A percentile compares a stretch with the other conserved stretches of the same genome.
These are phyloP conservation scores for Herpetotheres cachinnans DNA, from an alignment of 2,113 vertebrate genomes.

Conservation along the genomic window DNA sequence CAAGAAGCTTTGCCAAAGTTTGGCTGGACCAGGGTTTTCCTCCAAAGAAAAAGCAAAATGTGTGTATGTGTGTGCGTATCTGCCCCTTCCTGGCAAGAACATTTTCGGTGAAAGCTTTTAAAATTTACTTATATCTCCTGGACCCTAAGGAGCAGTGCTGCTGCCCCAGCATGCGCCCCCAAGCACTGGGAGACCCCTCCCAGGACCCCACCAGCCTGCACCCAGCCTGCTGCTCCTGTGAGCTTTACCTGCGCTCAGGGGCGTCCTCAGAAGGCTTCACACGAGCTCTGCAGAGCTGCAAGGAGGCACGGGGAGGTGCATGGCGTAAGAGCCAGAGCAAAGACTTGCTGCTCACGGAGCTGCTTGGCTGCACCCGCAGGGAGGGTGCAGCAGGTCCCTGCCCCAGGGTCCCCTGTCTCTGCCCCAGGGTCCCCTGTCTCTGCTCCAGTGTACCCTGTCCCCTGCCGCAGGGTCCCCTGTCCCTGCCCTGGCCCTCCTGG, in stretches of 20 bases:
- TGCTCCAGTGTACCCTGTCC: too few species aligned
- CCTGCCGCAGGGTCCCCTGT: too few species aligned
- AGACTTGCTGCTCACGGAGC: not conserved
- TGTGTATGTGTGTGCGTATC: not conserved
- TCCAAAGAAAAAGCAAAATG: not conserved
- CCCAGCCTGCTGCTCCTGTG: not conserved
- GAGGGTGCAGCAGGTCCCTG: not conserved
- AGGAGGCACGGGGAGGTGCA: not conserved
- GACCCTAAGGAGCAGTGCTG: not conserved
- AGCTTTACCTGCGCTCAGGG: rapidly evolving
- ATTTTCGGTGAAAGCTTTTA: not conserved
- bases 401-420: not conserved
- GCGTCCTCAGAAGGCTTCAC: not conserved
- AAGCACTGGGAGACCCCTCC: not conserved
- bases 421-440: not conserved
- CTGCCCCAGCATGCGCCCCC: not conserved
- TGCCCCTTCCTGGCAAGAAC: not conserved
- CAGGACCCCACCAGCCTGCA: not conserved
- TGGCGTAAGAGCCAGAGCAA: rapidly evolving
- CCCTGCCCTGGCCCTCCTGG: not conserved
- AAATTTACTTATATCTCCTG: not conserved
- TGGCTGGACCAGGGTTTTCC: not conserved
- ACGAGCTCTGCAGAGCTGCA: not conserved
- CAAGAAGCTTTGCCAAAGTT: not conserved
- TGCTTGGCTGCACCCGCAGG: not conserved